Evolutionary conservation across 2,113 vertebrate genomes (phyloP).

Genomic region (Nannospalax galili): DNA sequence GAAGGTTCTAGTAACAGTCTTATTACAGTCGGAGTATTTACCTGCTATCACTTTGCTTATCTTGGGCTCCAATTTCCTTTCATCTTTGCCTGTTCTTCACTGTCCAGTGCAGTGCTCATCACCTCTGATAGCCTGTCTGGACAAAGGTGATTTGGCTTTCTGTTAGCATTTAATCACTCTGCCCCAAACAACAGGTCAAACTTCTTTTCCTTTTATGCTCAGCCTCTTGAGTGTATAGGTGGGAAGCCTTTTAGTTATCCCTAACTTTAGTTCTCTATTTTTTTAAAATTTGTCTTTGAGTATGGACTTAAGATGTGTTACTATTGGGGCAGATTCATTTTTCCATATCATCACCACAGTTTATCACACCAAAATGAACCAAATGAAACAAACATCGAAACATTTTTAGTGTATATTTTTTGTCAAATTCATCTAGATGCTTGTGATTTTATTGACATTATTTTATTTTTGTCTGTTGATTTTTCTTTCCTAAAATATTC

Average conservation of each 20-base stretch:
- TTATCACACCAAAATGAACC: background rate
- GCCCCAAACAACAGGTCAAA: background rate
- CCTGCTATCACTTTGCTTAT: background rate
- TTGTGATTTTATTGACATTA: background rate
- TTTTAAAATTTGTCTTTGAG: background rate
- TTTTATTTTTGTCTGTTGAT: background rate
- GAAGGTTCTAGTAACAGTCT: background rate
- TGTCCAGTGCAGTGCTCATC: background rate
- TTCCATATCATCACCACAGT: background rate
- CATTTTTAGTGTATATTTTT: background rate
- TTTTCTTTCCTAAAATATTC: background rate
- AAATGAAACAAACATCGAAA: background rate
- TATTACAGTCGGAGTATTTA: conserved; percentile 14
- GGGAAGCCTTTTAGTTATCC: background rate
- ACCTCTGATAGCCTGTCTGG: background rate
- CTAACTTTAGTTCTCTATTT: background rate
- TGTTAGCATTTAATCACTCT: conserved; percentile 11
- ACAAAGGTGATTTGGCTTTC: conserved; percentile 17
- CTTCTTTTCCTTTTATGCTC: background rate
- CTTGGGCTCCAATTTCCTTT: conserved; percentile 57
- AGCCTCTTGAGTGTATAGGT: background rate
- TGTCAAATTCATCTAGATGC: background rate
- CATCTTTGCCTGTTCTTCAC: background rate
- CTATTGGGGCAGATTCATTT: background rate
- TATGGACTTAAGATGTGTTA: background rate